A percentile compares a stretch with the other conserved stretches of the same genome.
These are phyloP conservation scores for Margarornis squamiger DNA, from an alignment of 2,797 vertebrate species.

Conservation along the genomic window DNA sequence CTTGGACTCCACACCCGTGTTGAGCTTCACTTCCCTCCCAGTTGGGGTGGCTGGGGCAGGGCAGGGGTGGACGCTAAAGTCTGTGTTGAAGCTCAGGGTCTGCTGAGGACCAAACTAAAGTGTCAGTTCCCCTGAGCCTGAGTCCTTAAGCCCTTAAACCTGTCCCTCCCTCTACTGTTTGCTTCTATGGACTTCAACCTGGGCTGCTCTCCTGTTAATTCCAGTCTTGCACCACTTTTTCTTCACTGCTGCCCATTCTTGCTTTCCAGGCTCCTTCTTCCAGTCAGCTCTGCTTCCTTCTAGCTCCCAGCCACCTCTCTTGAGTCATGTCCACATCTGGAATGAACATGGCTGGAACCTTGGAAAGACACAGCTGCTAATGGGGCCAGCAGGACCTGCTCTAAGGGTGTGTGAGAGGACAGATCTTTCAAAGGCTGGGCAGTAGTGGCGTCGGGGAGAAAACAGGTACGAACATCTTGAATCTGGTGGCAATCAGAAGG, in stretches of 20 bases:
- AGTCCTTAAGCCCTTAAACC: not conserved
- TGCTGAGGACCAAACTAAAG: not conserved
- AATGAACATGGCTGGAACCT: not conserved
- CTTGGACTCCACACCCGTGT: not conserved
- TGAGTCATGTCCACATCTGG: not conserved
- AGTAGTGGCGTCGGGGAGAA: not conserved
- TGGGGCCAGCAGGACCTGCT: not conserved
- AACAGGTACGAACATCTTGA: not conserved
- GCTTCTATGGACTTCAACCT: not conserved
- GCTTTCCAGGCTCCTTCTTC: not conserved
- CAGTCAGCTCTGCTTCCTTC: not conserved
- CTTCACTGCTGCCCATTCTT: not conserved
- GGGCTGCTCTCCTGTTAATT: not conserved
- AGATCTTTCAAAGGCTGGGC: not conserved
- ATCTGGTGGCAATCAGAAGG: not conserved
- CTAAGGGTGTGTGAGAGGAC: rapidly evolving
- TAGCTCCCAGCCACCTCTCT: not conserved
- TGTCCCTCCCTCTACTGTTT: not conserved
- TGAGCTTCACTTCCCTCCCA: not conserved
- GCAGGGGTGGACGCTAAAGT: rapidly evolving
- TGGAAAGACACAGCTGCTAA: not conserved
- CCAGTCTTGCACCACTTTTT: not conserved
- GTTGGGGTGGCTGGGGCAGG: not conserved
- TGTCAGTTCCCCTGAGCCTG: not conserved
- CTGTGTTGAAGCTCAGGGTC: not conserved